Evolutionary conservation across 1,140 invertebrate genomes (phyloP), one percentile per base, ranked within the genome.

Genomic region (Micrasema minimum): DNA sequence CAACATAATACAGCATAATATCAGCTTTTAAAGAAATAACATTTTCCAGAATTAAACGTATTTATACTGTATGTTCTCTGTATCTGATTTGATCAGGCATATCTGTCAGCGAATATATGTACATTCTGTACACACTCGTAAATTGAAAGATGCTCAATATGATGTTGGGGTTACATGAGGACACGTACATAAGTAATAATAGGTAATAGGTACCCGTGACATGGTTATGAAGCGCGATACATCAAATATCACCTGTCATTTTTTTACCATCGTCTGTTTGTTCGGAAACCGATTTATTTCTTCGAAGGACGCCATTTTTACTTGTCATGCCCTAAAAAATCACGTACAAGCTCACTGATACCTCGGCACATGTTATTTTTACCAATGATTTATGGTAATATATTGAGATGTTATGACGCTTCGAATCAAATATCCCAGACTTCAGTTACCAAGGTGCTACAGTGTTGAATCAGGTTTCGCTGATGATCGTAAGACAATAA

Each of bases 381-480:
- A 31, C 26, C 55, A 41, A 41, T 59, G 55, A 59, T 59, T 59
- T 59, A 59, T 59, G 55, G 37, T 59, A 38, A 59, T 59, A n/a
- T 59, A 59, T 59, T 59, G 55, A 59, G 55, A 41, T 59, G 55
- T 59, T 59, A 59, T 59, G 55, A 59, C 55, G 37, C 37, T 7
- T 59, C 11, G 55, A 59, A 59, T 59, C 55, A 38, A 38, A 57
- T n/a, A 14, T 11, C 48, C 48, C 14, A 12, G 20, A 37, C 53
- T 14, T 51, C 22, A 23, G 14, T 35, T 57, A 9, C 53, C 53
- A 57, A 35, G 31, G 53, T 20, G 18, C 43, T n/a, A 6, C 43
- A 45, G n/a, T 45, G 43, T 2, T 9, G n/a, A 14, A 7, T 45
- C 43, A 45, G 43, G n/a, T n/a, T n/a, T n/a, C n/a, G n/a, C n/a